Evolutionary conservation across 2,113 vertebrate genomes (phyloP).

Genomic region (Thryonomys swinderianus): DNA sequence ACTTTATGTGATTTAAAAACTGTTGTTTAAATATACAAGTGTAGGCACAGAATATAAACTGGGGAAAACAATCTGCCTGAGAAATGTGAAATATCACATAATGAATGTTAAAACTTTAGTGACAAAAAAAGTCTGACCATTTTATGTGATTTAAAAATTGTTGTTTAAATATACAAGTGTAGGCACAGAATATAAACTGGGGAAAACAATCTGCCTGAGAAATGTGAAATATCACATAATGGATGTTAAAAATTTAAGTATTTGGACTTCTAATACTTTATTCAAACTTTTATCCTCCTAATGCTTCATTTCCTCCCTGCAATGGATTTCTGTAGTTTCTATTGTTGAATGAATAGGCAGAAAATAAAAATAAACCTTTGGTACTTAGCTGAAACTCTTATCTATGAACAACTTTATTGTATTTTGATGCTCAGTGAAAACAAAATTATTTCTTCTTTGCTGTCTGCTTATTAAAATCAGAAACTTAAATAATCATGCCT

Average conservation of each 20-base stretch:
- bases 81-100: conserved; percentile 28
- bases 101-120: conserved; percentile 36
- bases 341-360: conserved; percentile 40
- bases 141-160: conserved; percentile 54
- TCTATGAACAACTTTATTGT: conserved; percentile 20
- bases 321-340: conserved; percentile 3
- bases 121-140: background rate
- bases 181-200: conserved; percentile 32
- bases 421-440: conserved; percentile 36
- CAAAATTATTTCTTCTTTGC: conserved; percentile 2
- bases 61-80: background rate
- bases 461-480: conserved; percentile 49
- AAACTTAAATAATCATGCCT: conserved; percentile 40
- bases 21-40: conserved; percentile 60
- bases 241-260: conserved; percentile 29
- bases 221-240: background rate
- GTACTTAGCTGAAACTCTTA: background rate
- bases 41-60: conserved; percentile 33
- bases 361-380: conserved; percentile 42
- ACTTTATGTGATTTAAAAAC: conserved; percentile 40
- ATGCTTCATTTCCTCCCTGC: conserved; percentile 26
- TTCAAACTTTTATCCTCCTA: conserved; percentile 2
- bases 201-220: background rate
- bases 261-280: background rate
- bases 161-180: conserved; percentile 56